phyloP scores from a whole-genome alignment of 2,797 vertebrate genomes.

The Pygocentrus nattereri region DNA sequence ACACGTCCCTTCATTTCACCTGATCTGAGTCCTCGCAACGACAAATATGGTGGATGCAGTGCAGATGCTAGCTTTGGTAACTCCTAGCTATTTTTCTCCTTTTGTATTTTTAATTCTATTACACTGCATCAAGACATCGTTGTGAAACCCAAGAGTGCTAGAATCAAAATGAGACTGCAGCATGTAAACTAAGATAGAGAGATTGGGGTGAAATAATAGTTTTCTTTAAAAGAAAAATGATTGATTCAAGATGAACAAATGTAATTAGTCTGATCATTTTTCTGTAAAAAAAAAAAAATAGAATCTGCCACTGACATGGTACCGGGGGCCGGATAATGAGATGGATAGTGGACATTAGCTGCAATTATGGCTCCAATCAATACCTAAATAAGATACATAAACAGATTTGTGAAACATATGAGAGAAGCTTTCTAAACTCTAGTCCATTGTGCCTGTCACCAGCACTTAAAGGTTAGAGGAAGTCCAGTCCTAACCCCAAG shows the following conservation, averaged over 20 bases:
- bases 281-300: neutral
- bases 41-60: neutral
- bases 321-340: neutral
- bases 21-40: too few species aligned
- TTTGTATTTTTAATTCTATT: neutral
- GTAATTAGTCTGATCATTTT: neutral
- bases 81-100: neutral
- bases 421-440: neutral
- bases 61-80: neutral
- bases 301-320: neutral
- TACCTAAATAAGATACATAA: neutral
- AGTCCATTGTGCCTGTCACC: constrained; percentile 6
- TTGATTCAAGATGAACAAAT: neutral
- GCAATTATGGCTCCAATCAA: constrained; percentile 12
- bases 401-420: constrained; percentile 12
- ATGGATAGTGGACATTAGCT: neutral
- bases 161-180: neutral
- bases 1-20: too few species aligned
- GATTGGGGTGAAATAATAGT: neutral
- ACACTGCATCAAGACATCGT: constrained; percentile 15
- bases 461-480: constrained; percentile 13
- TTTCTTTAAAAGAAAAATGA: neutral
- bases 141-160: neutral
- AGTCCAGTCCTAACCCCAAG: neutral
- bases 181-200: too few species aligned